These are phyloP conservation scores for Drosophila ohnishii DNA, from an alignment of 1,140 invertebrate genomes.

Conservation along the genomic window DNA sequence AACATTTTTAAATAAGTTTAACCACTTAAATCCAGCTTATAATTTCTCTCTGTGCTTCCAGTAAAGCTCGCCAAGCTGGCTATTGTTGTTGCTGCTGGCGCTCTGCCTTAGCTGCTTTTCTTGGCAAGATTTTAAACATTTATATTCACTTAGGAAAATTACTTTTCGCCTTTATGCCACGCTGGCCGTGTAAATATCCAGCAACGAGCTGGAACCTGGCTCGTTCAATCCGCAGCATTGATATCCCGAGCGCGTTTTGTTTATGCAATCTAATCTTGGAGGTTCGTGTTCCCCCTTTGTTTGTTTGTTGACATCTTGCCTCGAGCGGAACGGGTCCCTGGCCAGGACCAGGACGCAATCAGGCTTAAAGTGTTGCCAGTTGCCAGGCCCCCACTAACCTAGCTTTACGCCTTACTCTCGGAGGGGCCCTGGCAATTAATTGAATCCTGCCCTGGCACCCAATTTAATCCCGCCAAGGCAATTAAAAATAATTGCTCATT, in stretches of 20 bases:
- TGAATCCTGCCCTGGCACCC: slow-evolving; percentile 52
- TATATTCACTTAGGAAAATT: slow-evolving; percentile 81
- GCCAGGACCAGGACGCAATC: slow-evolving; percentile 16
- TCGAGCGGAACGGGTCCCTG: slow-evolving; percentile 28
- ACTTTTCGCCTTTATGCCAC: slow-evolving; percentile 76
- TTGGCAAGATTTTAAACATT: slow-evolving; percentile 72
- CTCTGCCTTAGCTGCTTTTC: slow-evolving; percentile 16
- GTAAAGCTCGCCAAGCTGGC: slow-evolving; percentile 8
- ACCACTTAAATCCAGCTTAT: neutral
- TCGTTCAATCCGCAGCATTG: slow-evolving; percentile 55
- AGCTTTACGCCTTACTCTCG: slow-evolving; percentile 5
- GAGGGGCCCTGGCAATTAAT: slow-evolving; percentile 55
- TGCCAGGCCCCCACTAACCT: neutral
- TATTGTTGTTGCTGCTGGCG: slow-evolving; percentile 14
- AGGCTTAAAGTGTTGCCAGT: slow-evolving; percentile 24
- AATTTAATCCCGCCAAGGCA: slow-evolving; percentile 54
- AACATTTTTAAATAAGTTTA: neutral
- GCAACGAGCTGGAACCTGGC: slow-evolving; percentile 59
- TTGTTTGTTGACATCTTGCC: slow-evolving; percentile 65
- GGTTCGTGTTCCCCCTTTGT: slow-evolving; percentile 8
- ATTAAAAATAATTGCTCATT: slow-evolving; percentile 78
- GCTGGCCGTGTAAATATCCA: slow-evolving; percentile 69
- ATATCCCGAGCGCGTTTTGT: slow-evolving; percentile 49
- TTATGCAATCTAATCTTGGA: slow-evolving; percentile 71
- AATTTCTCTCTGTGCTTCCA: neutral